Conservation (phyloP, 2,113 vertebrate species). For the Aleadryas rufinucha region DNA sequence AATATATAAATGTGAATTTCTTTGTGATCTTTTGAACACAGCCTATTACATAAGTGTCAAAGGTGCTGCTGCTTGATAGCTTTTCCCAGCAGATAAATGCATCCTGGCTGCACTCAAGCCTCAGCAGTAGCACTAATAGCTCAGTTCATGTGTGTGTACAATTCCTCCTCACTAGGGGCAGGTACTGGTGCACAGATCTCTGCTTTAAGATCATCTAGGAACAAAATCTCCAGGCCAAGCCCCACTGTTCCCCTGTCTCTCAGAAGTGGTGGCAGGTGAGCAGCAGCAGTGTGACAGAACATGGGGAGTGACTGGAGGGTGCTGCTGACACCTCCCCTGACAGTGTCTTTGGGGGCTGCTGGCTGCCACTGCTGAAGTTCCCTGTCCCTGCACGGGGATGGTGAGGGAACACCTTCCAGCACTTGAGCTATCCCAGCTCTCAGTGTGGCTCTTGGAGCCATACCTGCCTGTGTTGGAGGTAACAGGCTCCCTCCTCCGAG, state of each 20-base stretch:
- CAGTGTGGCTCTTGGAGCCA: neutral
- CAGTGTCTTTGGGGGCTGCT: neutral
- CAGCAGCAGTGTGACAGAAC: neutral
- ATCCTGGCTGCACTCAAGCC: neutral
- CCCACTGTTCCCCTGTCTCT: neutral
- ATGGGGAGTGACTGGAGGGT: neutral
- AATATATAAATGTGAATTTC: neutral
- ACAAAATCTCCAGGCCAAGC: neutral
- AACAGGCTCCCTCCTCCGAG: neutral
- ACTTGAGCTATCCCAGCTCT: neutral
- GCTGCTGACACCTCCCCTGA: neutral
- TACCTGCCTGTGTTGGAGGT: neutral
- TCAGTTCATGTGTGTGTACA: neutral
- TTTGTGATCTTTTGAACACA: neutral
- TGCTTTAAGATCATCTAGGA: neutral
- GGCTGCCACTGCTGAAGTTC: neutral
- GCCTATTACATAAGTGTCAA: neutral
- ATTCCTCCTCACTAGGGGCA: neutral
- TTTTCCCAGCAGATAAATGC: neutral
- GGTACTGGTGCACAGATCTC: neutral
- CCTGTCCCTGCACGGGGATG: fast-evolving
- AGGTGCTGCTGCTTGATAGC: neutral
- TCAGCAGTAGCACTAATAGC: neutral
- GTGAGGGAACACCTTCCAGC: neutral
- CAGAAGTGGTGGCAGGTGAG: neutral